Percentiles rank a stretch among this genome's conserved stretches.
phyloP scores from a whole-genome alignment of 1,140 invertebrate genomes.

The Cotesia typhae region DNA sequence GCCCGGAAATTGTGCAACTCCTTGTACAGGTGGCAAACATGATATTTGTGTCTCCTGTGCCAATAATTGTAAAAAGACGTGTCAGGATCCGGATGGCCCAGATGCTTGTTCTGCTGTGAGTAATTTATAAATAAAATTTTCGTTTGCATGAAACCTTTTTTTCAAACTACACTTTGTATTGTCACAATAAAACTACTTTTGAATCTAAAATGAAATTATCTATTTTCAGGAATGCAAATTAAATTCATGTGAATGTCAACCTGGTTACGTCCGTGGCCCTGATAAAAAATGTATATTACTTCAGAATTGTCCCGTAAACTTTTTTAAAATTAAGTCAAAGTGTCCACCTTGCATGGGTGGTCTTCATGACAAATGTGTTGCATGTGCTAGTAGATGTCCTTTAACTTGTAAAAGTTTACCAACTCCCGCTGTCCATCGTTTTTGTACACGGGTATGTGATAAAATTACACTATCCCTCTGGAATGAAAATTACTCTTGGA shows the following conservation, averaged over 20 bases:
- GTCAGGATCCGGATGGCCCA: background rate
- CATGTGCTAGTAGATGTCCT: background rate
- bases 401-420: background rate
- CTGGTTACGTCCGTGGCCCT: background rate
- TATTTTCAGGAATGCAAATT: background rate
- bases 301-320: background rate
- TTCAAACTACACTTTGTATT: too few relatives aligned
- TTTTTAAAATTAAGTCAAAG: background rate
- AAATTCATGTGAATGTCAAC: background rate
- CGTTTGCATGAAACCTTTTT: background rate
- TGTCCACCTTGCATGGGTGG: background rate
- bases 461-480: too few relatives aligned
- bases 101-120: background rate
- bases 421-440: too few relatives aligned
- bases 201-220: too few relatives aligned
- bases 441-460: background rate
- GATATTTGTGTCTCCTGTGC: background rate
- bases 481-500: too few relatives aligned
- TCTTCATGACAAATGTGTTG: constrained; percentile 2
- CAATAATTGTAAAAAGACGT: background rate
- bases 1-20: background rate
- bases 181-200: too few relatives aligned
- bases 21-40: constrained; percentile 1
- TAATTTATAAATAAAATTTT: background rate
- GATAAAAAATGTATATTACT: background rate